A percentile compares a stretch with the other conserved stretches of the same genome.
phyloP scores from a whole-genome alignment of 2,113 vertebrate genomes.

The Actenoides lindsayi region DNA sequence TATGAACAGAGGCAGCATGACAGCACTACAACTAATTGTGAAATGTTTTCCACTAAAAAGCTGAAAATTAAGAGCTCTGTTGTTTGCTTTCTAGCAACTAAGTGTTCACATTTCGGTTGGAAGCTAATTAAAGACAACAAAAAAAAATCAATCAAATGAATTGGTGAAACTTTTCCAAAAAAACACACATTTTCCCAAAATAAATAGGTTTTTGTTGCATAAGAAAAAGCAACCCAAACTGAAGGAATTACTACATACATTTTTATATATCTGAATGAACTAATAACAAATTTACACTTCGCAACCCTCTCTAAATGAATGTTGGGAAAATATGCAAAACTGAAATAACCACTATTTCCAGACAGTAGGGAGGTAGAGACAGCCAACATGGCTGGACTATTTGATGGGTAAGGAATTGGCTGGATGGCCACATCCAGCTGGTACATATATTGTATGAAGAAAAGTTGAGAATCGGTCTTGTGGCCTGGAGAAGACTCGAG shows the following conservation, averaged over 20 bases:
- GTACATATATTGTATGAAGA: not conserved
- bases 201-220: not conserved
- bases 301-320: not conserved
- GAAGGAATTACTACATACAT: not conserved
- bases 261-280: not conserved
- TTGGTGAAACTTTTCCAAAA: not conserved
- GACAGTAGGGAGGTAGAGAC: not conserved
- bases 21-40: slow-evolving; percentile 6
- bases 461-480: not conserved
- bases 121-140: slow-evolving; percentile 26
- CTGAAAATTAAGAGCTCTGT: slow-evolving; percentile 44
- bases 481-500: not conserved
- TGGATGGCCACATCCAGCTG: not conserved
- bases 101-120: slow-evolving; percentile 25
- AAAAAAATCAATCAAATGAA: not conserved
- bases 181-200: not conserved
- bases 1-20: slow-evolving; percentile 38
- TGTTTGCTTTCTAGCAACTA: slow-evolving; percentile 35
- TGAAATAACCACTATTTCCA: not conserved
- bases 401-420: fast-evolving
- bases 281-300: not conserved
- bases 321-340: not conserved
- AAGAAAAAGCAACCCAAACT: not conserved
- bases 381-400: not conserved
- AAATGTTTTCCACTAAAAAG: slow-evolving; percentile 44